Base-by-base conservation (phyloP, 2,888 invertebrate genomes). In the Punctoribates punctum region DNA sequence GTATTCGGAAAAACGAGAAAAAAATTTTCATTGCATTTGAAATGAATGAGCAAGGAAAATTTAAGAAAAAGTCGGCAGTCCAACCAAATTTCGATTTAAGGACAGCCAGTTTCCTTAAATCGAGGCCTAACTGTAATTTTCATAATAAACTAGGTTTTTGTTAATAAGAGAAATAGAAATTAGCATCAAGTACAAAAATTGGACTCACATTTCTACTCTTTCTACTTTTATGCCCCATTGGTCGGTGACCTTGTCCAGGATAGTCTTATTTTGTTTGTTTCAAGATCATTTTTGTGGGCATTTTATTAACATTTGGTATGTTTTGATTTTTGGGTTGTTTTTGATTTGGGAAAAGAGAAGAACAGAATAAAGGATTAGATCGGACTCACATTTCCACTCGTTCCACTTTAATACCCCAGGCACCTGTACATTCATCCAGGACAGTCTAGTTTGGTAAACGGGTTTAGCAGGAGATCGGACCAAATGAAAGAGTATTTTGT, bases 171-270 rank as follows among this genome's bases (percentile, higher is more conserved):
- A 34, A 34, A 34, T 34, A 34, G 3, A 34, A 42, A 42, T 8
- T 42, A 11, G n/a, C n/a, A n/a, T n/a, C n/a, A n/a, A n/a, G n/a
- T n/a, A n/a, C n/a, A n/a, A n/a, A 15, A 65, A 27, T n/a, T 74
- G 15, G 75, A 88, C 81, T 81, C 78, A 83, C 83, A 86, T 83
- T 82, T 85, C 85, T 1, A 85, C 85, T 77, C 85, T 79, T 80
- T 86, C 86, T 20, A 84, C 82, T 77, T 83, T 83, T 60, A 82
- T 83, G 15, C 83, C 83, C 83, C 83, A 83, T n/a, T 76, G 77
- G 60, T 82, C 83, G 13, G 83, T 83, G 8, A 82, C 81, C 57
- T 81, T 81, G 78, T 83, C 83, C 54, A 83, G 77, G 62, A 77
- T 78, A 17, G 25, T 73, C 75, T 75, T 48, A 34, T 34, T 34